Evolutionary conservation across 2,797 vertebrate genomes (phyloP), one percentile per base, ranked within the genome.

Genomic region (Merluccius polli): DNA sequence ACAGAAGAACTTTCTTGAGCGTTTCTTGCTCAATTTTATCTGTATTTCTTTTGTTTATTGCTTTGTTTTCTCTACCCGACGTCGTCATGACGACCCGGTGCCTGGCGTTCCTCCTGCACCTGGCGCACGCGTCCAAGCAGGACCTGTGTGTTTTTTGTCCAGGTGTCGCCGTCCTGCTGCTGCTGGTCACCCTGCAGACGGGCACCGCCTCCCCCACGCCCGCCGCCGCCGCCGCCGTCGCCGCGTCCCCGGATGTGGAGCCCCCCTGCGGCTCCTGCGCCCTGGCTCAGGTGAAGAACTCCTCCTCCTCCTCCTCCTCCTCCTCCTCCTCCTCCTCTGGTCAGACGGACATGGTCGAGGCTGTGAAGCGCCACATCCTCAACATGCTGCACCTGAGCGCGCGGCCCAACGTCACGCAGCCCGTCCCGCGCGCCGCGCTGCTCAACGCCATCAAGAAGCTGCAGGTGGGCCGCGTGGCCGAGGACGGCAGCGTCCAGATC

Each of bases 341-440:
- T 70, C 95, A 96, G 89, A 92, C 86, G 10, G 95, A 97, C 89
- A 96, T 98, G 95, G 96, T 97, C 88, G 97, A 98, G 90, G 97
- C 96, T 16, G 97, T 98, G 74, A 99, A 99, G 89, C 95, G 91
- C 78, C 97, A 99, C 94, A 98, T 99, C 75, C 89, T 99, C 78
- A 96, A 94, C 91, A 96, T 97, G 97, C 91, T 99, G 93, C 97
- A 99, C 90, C 93, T 99, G 90, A 97, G 92, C 81, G 86, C 94
- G 84, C 95, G 96, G 86, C 97, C 97, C 79, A 97, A 99, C 88
- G 93, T 98, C 86, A 98, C 95, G 1, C 95, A 96, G 86, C 93
- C 95, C 0, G 94, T 98, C 80, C 96, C 97, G 79, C 96, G 96
- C 41, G 95, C 95, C 12, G 96, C 97, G 4, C 93, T 99, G 80